Conservation (phyloP, 2,888 invertebrate species). For the Zhengitettix transpicula region DNA sequence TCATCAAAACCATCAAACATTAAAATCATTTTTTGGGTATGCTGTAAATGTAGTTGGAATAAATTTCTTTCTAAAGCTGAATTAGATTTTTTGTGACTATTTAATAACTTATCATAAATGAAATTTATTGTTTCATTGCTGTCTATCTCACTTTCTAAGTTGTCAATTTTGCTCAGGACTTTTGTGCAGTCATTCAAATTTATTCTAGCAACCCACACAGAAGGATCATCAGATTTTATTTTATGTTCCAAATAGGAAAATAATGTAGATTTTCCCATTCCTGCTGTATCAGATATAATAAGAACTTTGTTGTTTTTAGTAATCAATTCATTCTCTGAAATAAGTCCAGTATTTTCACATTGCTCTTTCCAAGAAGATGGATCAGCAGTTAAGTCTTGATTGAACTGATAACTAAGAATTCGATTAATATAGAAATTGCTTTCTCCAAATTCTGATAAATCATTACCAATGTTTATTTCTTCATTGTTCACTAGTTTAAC, state of each 20-base stretch:
- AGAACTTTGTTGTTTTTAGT: not conserved
- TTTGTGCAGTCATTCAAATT: not conserved
- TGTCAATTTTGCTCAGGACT: not conserved
- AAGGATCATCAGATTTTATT: not conserved
- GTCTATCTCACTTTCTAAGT: not conserved
- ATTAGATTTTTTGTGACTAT: not conserved
- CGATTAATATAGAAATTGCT: too few species aligned
- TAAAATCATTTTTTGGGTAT: conserved; percentile 3
- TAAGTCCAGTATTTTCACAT: too few species aligned
- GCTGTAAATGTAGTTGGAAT: not conserved
- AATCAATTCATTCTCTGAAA: too few species aligned
- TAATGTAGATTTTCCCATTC: conserved; percentile 1
- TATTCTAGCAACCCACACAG: not conserved
- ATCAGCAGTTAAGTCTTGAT: too few species aligned
- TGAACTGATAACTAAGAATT: too few species aligned
- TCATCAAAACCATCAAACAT: conserved; percentile 11
- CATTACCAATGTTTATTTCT: too few species aligned
- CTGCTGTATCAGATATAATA: not conserved
- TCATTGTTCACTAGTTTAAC: too few species aligned
- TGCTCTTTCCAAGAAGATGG: too few species aligned
- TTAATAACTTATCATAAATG: not conserved
- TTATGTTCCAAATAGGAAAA: not conserved
- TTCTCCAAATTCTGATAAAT: too few species aligned
- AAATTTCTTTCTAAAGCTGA: not conserved
- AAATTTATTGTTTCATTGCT: not conserved